phyloP scores from a whole-genome alignment of 2,113 vertebrate genomes.

The Meriones unguiculatus region DNA sequence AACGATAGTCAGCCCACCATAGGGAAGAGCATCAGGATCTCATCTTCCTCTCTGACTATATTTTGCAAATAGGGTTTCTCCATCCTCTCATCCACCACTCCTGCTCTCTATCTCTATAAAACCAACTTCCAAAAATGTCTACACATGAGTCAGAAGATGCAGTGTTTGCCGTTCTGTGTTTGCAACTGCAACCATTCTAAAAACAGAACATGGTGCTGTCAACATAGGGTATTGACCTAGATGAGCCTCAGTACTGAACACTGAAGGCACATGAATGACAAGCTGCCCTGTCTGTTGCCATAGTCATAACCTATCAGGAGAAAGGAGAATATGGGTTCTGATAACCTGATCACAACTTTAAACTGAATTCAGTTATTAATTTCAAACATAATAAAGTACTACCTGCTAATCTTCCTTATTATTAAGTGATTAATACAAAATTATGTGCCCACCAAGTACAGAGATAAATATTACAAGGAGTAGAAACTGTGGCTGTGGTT shows the following conservation, averaged over 20 bases:
- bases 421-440: background rate
- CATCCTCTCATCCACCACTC: no score
- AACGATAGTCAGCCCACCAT: background rate
- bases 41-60: background rate
- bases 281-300: background rate
- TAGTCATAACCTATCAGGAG: background rate
- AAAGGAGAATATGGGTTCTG: background rate
- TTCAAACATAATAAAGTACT: background rate
- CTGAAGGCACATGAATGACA: no score
- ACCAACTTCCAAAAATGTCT: background rate
- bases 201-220: background rate
- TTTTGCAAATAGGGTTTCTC: background rate
- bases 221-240: background rate
- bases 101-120: background rate
- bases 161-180: background rate
- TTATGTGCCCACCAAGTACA: background rate
- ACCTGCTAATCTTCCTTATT: background rate
- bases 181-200: background rate
- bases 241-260: background rate
- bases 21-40: no score
- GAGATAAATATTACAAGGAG: constrained; percentile 3
- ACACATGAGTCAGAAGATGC: background rate
- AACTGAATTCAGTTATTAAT: background rate
- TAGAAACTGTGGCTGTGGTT: background rate
- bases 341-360: background rate